phyloP scores from a whole-genome alignment of 2,888 invertebrate genomes.

The Conops quadrifasciatus region DNA sequence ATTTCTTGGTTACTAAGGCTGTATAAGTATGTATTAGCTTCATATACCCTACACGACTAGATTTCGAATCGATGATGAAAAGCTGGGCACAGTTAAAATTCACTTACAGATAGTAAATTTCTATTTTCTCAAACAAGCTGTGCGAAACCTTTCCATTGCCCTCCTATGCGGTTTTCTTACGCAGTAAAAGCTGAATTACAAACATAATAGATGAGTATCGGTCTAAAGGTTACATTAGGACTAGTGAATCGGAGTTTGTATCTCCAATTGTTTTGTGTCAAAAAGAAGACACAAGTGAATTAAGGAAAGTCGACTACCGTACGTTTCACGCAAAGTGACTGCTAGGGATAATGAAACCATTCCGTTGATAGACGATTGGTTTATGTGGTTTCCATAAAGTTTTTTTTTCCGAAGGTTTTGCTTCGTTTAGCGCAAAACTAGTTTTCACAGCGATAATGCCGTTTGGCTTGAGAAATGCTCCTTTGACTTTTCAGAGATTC shows the following conservation, averaged over 20 bases:
- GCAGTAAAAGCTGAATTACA: conserved; percentile 32
- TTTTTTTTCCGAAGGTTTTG: conserved; percentile 30
- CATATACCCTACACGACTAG: too few relatives aligned
- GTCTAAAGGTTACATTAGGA: conserved; percentile 28
- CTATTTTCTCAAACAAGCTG: too few relatives aligned
- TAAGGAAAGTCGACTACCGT: conserved; percentile 30
- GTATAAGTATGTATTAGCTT: too few relatives aligned
- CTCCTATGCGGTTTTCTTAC: conserved; percentile 31
- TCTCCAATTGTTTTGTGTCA: conserved; percentile 35
- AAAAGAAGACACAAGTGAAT: conserved; percentile 31
- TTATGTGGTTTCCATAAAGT: conserved; percentile 28
- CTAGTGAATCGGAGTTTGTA: conserved; percentile 33
- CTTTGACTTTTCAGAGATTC: conserved; percentile 35
- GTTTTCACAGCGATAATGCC: conserved; percentile 37
- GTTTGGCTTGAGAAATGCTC: conserved; percentile 36
- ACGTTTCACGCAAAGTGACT: conserved; percentile 34
- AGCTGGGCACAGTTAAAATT: too few relatives aligned
- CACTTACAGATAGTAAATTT: conserved; percentile 21
- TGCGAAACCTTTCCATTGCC: conserved; percentile 13
- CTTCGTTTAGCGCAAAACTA: conserved; percentile 9
- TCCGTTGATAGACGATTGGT: conserved; percentile 38
- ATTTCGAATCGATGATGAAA: too few relatives aligned
- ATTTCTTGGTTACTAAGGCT: too few relatives aligned
- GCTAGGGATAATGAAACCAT: conserved; percentile 36
- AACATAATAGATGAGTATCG: conserved; percentile 32